These are phyloP conservation scores for Heliconius nattereri DNA, from an alignment of 1,140 invertebrate genomes.

Conservation along the genomic window DNA sequence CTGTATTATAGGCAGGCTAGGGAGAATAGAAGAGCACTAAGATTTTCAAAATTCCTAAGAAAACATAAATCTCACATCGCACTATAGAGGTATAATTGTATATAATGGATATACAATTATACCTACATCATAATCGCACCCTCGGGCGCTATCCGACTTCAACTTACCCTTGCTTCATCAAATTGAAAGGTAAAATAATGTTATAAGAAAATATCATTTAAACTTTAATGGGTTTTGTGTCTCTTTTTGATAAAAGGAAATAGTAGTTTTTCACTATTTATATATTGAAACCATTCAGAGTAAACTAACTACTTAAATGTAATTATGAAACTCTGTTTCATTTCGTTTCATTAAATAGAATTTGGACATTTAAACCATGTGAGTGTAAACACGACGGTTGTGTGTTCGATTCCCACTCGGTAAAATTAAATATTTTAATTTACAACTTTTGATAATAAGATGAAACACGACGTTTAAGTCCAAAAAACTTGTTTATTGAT, in stretches of 20 bases:
- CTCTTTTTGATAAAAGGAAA: neutral
- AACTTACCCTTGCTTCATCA: neutral
- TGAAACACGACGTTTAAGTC: too few species aligned
- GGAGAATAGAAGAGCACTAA: neutral
- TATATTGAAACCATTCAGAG: neutral
- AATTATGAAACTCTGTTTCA: neutral
- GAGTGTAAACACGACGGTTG: too few species aligned
- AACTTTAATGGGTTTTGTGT: neutral
- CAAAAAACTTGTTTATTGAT: too few species aligned
- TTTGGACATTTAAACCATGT: too few species aligned
- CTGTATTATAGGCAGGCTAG: too few species aligned
- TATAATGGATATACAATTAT: neutral
- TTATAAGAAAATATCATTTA: neutral
- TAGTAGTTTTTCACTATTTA: neutral
- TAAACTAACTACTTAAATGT: neutral
- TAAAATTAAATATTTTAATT: too few species aligned
- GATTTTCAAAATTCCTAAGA: too few species aligned
- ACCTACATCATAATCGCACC: neutral
- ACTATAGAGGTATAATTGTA: too few species aligned
- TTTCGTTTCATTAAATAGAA: too few species aligned
- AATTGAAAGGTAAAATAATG: neutral
- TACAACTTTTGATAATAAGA: too few species aligned
- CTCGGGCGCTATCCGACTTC: neutral
- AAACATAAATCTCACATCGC: too few species aligned
- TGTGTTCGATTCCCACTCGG: too few species aligned